phyloP scores from a whole-genome alignment of 35 echinoderm and acorn worm species.

The Strongylocentrotus purpuratus region DNA sequence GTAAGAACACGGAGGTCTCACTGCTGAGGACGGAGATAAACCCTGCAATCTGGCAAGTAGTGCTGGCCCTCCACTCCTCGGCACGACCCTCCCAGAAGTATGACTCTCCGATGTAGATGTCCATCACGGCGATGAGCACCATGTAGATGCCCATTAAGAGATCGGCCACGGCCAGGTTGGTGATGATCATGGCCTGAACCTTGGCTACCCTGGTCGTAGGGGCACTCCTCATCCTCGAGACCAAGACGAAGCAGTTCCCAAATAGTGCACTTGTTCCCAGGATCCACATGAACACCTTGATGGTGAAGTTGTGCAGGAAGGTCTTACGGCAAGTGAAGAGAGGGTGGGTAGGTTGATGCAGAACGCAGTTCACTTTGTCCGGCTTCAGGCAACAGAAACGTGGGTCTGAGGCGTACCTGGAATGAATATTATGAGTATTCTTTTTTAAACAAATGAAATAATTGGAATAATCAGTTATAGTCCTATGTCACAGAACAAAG shows the following conservation, averaged over 20 bases:
- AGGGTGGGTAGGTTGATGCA: background rate
- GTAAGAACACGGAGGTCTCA: conserved; percentile 69
- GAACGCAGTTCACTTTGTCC: background rate
- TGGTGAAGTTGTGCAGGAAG: background rate
- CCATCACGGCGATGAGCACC: conserved; percentile 40
- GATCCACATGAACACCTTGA: conserved; percentile 13
- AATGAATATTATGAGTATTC: too few relatives aligned
- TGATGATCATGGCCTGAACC: background rate
- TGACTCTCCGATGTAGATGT: background rate
- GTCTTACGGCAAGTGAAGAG: conserved; percentile 21
- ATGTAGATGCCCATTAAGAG: conserved; percentile 55
- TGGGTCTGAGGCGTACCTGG: background rate
- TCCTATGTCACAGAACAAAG: too few relatives aligned
- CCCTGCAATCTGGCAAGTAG: conserved; percentile 59
- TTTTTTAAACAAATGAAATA: too few relatives aligned
- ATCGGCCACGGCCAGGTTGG: conserved; percentile 47
- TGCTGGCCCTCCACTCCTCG: conserved; percentile 51
- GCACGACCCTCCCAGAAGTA: conserved; percentile 2
- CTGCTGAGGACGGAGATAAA: conserved; percentile 74
- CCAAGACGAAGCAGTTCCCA: background rate
- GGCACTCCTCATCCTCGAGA: background rate
- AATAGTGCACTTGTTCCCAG: background rate
- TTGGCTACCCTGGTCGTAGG: background rate
- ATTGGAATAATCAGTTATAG: background rate
- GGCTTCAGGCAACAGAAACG: background rate